Conservation (phyloP, 2,888 invertebrate genomes). For the Drosophila mettleri region DNA sequence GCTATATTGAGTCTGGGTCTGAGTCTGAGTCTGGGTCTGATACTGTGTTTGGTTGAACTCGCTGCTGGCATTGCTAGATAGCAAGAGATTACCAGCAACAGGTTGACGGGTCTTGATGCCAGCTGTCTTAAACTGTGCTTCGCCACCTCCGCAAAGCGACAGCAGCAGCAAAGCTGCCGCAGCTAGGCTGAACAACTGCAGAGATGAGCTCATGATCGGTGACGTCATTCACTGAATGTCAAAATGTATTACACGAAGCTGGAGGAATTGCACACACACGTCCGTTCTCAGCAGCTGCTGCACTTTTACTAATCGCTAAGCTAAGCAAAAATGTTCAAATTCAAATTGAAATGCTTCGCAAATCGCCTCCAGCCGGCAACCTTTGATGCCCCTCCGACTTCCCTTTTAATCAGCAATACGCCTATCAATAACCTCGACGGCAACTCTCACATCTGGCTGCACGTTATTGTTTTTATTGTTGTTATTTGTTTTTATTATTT, state of each 20-base stretch:
- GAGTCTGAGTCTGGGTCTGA: background rate
- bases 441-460: conserved; percentile 30
- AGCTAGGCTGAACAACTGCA: conserved; percentile 29
- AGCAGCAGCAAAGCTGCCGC: conserved; percentile 36
- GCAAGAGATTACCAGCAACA: conserved; percentile 54
- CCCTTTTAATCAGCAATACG: conserved; percentile 56
- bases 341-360: conserved; percentile 15
- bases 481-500: background rate
- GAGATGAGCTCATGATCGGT: conserved; percentile 63
- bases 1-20: conserved; percentile 22
- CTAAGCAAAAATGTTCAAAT: conserved; percentile 22
- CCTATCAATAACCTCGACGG: conserved; percentile 64
- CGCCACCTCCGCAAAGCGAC: conserved; percentile 22
- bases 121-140: conserved; percentile 76
- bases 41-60: conserved; percentile 19
- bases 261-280: conserved; percentile 39
- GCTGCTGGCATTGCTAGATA: conserved; percentile 50
- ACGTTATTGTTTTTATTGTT: conserved; percentile 21
- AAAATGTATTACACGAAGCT: background rate
- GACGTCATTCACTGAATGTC: conserved; percentile 11
- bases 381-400: conserved; percentile 7
- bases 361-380: conserved; percentile 27
- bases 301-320: conserved; percentile 62
- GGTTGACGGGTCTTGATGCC: conserved; percentile 82
- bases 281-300: conserved; percentile 59